Base-by-base conservation (phyloP, 2,888 invertebrate genomes). In the Eilema caniola region DNA sequence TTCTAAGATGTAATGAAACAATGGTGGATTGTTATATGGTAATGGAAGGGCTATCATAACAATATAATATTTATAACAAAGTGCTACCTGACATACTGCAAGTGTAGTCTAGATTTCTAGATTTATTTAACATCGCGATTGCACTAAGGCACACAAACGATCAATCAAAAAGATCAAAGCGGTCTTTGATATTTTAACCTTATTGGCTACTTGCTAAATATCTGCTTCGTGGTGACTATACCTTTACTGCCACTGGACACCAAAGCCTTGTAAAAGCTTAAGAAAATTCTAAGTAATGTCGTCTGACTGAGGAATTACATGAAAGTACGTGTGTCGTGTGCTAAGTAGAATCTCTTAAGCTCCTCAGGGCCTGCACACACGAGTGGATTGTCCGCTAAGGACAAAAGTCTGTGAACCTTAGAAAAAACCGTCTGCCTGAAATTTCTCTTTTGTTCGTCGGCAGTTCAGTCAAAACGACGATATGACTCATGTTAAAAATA, bases 51-150 rank as follows among this genome's bases (percentile, higher is more conserved):
- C 14, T 25, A 59, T 23, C 25, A 59, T 59, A 23, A n/a, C n/a
- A n/a, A 63, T 47, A 28, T 20, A 5, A 63, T 24, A 25, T 47
- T 63, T 47, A 12, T 64, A 53, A 64, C 64, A 64, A 64, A 53
- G 25, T 53, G 11, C 47, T 47, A 53, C 25, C 28, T 64, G 47
- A 64, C 28, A 64, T 20, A 47, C 25, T 23, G 57, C 20, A n/a
- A 28, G 53, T 53, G 28, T 64, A 53, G 53, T 28, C n/a, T 64
- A 64, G 37, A n/a, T 64, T 47, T 64, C 25, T 53, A 47, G 47
- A 47, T 47, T 28, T 28, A 28, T 28, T 28, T 28, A 28, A 4
- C 28, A 28, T 28, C 28, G 5, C 2, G 28, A 28, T 28, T 28
- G 28, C n/a, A n/a, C n/a, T n/a, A n/a, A n/a, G n/a, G n/a, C n/a